Conservation (phyloP, 1,140 invertebrate species). For the Artemia franciscana region DNA sequence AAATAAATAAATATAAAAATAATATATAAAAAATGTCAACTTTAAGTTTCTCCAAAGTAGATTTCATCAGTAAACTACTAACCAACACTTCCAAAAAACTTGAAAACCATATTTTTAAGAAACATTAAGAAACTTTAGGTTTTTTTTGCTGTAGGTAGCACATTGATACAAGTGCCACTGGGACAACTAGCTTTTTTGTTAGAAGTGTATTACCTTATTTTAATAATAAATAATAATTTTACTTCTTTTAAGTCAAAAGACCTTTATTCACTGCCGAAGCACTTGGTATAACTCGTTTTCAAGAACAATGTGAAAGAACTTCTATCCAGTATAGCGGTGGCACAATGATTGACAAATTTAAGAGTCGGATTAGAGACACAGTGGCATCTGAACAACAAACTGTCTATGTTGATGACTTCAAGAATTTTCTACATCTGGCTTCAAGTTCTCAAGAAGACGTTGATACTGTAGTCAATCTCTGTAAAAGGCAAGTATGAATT, state of each 20-base stretch:
- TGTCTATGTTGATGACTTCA: conserved; percentile 62
- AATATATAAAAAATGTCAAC: too few relatives aligned
- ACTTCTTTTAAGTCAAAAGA: conserved; percentile 16
- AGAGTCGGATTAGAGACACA: conserved; percentile 37
- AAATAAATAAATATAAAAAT: too few relatives aligned
- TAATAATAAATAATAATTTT: too few relatives aligned
- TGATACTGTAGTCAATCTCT: conserved; percentile 35
- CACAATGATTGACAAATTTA: conserved; percentile 32
- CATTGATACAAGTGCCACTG: too few relatives aligned
- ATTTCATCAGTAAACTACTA: too few relatives aligned
- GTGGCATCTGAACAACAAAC: conserved; percentile 27
- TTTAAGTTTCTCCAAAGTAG: too few relatives aligned
- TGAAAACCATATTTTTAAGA: too few relatives aligned
- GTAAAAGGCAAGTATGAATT: conserved; percentile 33
- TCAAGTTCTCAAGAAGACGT: conserved; percentile 32
- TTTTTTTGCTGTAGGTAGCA: too few relatives aligned
- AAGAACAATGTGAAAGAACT: conserved; percentile 24
- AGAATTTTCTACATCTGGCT: conserved; percentile 46
- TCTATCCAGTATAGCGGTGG: conserved; percentile 28
- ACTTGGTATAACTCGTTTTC: conserved; percentile 33
- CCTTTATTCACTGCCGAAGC: conserved; percentile 26
- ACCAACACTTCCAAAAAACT: too few relatives aligned
- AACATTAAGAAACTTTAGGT: too few relatives aligned
- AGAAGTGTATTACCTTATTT: too few relatives aligned
- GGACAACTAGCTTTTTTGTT: too few relatives aligned